These are phyloP conservation scores for Aplidium turbinatum DNA, from an alignment of 23 tunicate genomes.

Conservation along the genomic window DNA sequence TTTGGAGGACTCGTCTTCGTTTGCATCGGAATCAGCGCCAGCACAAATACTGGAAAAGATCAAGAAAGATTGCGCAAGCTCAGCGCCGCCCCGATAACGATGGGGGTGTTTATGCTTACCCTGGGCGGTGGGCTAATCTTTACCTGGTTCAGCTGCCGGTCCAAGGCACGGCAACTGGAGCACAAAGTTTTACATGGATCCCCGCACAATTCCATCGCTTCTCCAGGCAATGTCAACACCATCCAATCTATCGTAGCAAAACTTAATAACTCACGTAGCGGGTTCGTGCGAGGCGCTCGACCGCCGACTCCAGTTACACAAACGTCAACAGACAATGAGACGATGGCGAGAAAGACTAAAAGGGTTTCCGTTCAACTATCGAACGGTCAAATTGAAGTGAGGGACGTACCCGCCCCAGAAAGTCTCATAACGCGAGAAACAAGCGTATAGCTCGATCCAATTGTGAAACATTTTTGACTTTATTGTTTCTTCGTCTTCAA, in stretches of 20 bases:
- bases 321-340: too few species aligned
- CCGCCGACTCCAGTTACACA: too few species aligned
- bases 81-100: slow-evolving; percentile 87
- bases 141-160: slow-evolving; percentile 85
- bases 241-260: slow-evolving; percentile 6
- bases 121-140: slow-evolving; percentile 62
- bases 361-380: too few species aligned
- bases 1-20: slow-evolving; percentile 92
- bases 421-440: too few species aligned
- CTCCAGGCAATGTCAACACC: not conserved
- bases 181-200: slow-evolving; percentile 81
- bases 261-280: not conserved
- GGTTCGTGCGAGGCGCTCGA: too few species aligned
- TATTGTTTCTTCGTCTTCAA: too few species aligned
- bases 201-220: slow-evolving; percentile 32
- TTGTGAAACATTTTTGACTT: too few species aligned
- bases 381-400: too few species aligned
- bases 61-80: slow-evolving; percentile 53
- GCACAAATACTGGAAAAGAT: slow-evolving; percentile 80
- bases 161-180: slow-evolving; percentile 63
- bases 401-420: too few species aligned
- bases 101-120: slow-evolving; percentile 87
- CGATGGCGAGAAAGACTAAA: too few species aligned
- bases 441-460: too few species aligned
- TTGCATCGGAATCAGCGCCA: slow-evolving; percentile 91